Base-by-base conservation (phyloP, 92 coral and sea anemone species). In the Heteractis magnifica region DNA sequence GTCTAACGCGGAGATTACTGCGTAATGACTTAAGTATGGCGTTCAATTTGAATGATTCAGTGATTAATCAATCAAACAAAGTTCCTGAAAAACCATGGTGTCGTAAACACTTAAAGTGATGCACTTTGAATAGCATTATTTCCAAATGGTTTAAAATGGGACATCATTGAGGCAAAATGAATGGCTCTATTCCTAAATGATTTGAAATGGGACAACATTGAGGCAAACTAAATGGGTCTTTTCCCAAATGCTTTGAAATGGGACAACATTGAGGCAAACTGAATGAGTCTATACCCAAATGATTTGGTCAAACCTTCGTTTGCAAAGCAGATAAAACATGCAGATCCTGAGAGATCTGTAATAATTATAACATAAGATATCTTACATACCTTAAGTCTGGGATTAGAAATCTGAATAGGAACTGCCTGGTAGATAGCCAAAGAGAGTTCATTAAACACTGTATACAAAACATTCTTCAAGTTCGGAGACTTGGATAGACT, bases 371-470 rank as follows among this genome's bases (percentile, higher is more conserved):
- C 49, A 44, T n/a, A 16, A 26, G 50, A 3, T 50, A 14, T 51
- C 7, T 64, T 78, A 62, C 70, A 6, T 73, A 87, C 91, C 89
- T 87, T 74, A 1, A 74, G 26, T 70, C 77, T 83, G 1, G 87
- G 34, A 56, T 71, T 77, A 6, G 65, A 59, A 12, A 85, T 77
- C 65, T 83, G 79, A 12, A 68, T 11, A 3, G 80, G 48, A 44
- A 92, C 51, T 14, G 92, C 93, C 75, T 77, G 77, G 26, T 82
- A 68, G 15, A 86, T 93, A n/a, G 90, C 97, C 64, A 50, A 58
- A 53, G 93, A 90, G 49, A 89, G 82, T 12, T 91, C 85, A 56
- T 78, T 73, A 76, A 82, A 88, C 10, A 91, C 87, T 16, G 87
- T 14, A 51, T 72, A 77, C 71, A 85, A 58, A 44, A 85, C 82